A percentile compares a stretch with the other conserved stretches of the same genome.
Conservation (phyloP, 2,888 invertebrate species). For the Melolontha melolontha region DNA sequence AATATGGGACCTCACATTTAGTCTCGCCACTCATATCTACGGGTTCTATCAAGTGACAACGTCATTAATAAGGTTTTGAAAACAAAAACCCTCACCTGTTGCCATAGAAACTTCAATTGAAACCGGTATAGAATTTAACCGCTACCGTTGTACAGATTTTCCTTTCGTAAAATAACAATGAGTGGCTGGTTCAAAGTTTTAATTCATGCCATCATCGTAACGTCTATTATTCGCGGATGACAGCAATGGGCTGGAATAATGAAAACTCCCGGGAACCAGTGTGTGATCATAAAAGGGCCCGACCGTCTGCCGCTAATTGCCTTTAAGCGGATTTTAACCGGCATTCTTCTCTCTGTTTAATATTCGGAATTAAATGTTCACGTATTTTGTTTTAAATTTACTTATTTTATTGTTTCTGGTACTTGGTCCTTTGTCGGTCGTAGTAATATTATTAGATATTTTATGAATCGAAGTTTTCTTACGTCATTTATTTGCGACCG, state of each 20-base stretch:
- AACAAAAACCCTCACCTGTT: slow-evolving; percentile 48
- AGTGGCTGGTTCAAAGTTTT: slow-evolving; percentile 46
- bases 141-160: slow-evolving; percentile 41
- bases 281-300: slow-evolving; percentile 43
- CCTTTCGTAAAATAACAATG: slow-evolving; percentile 44
- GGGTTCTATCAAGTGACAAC: slow-evolving; percentile 30
- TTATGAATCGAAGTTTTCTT: slow-evolving; percentile 13
- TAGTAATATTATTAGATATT: not conserved
- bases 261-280: slow-evolving; percentile 40
- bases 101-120: slow-evolving; percentile 47
- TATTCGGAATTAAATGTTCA: slow-evolving; percentile 11
- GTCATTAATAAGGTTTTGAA: slow-evolving; percentile 34
- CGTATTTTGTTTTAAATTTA: slow-evolving; percentile 26
- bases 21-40: slow-evolving; percentile 19
- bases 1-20: slow-evolving; percentile 24
- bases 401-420: slow-evolving; percentile 22
- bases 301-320: slow-evolving; percentile 48
- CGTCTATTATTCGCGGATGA: slow-evolving; percentile 41
- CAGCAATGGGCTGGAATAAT: slow-evolving; percentile 44
- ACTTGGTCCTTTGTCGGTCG: not conserved
- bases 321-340: slow-evolving; percentile 49
- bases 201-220: slow-evolving; percentile 38
- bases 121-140: slow-evolving; percentile 44
- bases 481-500: not conserved
- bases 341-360: slow-evolving; percentile 22